phyloP scores from a whole-genome alignment of 2,888 invertebrate species.

The Acleris sparsana region DNA sequence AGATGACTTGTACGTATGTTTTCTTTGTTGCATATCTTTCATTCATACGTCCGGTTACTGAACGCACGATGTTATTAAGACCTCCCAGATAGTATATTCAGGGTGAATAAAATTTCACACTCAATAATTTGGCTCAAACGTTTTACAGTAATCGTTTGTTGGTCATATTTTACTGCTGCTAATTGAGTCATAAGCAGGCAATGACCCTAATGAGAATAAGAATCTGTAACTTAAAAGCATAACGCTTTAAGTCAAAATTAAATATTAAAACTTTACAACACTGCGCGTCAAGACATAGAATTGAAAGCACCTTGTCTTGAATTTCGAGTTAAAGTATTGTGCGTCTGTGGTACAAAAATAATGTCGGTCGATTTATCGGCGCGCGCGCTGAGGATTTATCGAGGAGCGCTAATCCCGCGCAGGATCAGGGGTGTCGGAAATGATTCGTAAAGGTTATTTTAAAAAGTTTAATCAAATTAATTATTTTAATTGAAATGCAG shows the following conservation, averaged over 20 bases:
- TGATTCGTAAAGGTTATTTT: slow-evolving; percentile 8
- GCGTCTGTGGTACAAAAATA: slow-evolving; percentile 64
- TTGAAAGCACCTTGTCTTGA: too few species aligned
- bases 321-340: not conserved
- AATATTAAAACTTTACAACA: too few species aligned
- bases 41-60: not conserved
- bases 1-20: too few species aligned
- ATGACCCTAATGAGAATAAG: slow-evolving; percentile 83
- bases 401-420: slow-evolving; percentile 67
- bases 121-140: slow-evolving; percentile 47
- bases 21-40: too few species aligned
- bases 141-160: slow-evolving; percentile 60
- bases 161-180: slow-evolving; percentile 33
- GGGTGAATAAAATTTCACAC: not conserved
- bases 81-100: slow-evolving; percentile 8
- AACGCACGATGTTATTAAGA: slow-evolving; percentile 3
- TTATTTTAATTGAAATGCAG: not conserved
- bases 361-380: slow-evolving; percentile 79
- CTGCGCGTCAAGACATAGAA: too few species aligned
- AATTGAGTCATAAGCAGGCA: slow-evolving; percentile 80
- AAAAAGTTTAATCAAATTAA: slow-evolving; percentile 24
- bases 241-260: too few species aligned
- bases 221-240: slow-evolving; percentile 51
- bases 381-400: slow-evolving; percentile 80
- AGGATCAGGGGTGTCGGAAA: slow-evolving; percentile 60